Base-by-base conservation (phyloP, 1,140 invertebrate genomes). In the Arctopsyche grandis region DNA sequence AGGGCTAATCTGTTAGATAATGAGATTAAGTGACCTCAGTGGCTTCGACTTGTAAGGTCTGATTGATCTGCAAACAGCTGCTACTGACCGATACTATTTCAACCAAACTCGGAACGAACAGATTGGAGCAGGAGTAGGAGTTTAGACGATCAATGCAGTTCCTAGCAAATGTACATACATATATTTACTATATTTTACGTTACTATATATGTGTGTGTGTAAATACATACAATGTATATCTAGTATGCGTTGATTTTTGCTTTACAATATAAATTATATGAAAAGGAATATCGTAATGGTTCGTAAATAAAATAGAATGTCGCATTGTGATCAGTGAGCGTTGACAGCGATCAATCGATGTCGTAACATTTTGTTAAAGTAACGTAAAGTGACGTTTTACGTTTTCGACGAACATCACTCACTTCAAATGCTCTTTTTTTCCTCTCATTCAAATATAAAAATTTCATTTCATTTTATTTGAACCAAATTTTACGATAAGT, bases 21-120 rank as follows among this genome's bases (percentile, higher is more conserved):
- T 44, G 71, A 79, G 78, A 79, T 74, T 75, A 75, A 79, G 78
- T 74, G 78, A 63, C 29, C 43, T 14, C 29, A 26, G 14, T 12
- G 43, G 19, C 63, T 46, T n/a, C 26, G 21, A 73, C 78, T 71
- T 70, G 26, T 26, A 52, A 79, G 44, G 38, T 43, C 19, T 66
- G 71, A 79, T 74, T 79, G 71, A 79, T 78, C 77, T 78, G 77
- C 52, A 63, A 79, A 74, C 78, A 79, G 48, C 70, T 79, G 78
- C 22, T 46, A 21, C 56, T 66, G 52, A 79, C 52, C 70, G 78
- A 79, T 79, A 79, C 71, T 69, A 69, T 66, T 66, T 66, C 63
- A 66, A 66, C 16, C 76, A 63, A 38, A 38, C 29, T 38, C 7
- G 3, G 29, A 38, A 38, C 1, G 29, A 38, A 38, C 29, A 38